Evolutionary conservation across 1,140 invertebrate genomes (phyloP), one percentile per base, ranked within the genome.

Genomic region (Meloidogyne floridensis): DNA sequence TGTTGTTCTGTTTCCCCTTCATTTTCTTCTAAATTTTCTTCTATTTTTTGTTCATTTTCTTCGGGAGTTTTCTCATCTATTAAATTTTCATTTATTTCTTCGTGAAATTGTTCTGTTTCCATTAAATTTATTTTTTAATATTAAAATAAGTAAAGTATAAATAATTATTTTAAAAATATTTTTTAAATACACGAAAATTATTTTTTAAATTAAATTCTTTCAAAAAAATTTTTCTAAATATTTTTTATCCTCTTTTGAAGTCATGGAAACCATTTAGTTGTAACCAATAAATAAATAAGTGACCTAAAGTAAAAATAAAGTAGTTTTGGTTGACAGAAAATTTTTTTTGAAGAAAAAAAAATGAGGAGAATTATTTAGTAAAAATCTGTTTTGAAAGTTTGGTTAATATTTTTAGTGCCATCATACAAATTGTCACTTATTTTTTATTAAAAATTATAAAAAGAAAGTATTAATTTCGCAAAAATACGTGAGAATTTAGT

Each of bases 1-100:
- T 32, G 53, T 47, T 42, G 42, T 79, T 79, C 53, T 79, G 13
- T 72, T 47, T 42, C 53, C 2, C 18, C n/a, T 77, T 65, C 75
- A 47, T 47, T 71, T 70, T 71, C 65, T 20, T 47, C 72, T 32
- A 15, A 54, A 47, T 74, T 15, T n/a, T 73, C 3, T 47, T 32
- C 65, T 11, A 42, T 11, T 18, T 65, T 2, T 54, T 71, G 53
- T 51, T 65, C 65, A 18, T 32, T 32, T 32, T 32, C 9, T 70
- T 59, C 5, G 15, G 7, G 15, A n/a, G n/a, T n/a, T 5, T 77
- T 54, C 4, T 18, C 32, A 32, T 43, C 47, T 71, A 1, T 77
- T 53, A 54, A 65, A 74, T 74, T 70, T 54, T 43, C 76, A 77
- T 77, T 77, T 74, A 47, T 54, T 51, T 32, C 72, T 18, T 65